These are phyloP conservation scores for Stichodactyla helianthus DNA, from an alignment of 64 coral and sea anemone species.

Conservation along the genomic window DNA sequence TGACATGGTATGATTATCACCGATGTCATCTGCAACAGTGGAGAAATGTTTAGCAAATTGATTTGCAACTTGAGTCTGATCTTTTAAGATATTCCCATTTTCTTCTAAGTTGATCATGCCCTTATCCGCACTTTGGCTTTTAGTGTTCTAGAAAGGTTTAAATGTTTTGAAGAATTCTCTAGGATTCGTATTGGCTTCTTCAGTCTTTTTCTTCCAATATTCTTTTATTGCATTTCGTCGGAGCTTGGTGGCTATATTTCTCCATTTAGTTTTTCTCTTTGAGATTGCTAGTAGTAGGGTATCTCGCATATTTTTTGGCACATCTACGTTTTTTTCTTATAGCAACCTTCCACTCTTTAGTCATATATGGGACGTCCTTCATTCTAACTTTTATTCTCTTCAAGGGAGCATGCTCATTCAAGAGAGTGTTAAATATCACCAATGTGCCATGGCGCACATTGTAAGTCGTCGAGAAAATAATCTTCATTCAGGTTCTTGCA, in stretches of 20 bases:
- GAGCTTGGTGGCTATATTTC: not conserved
- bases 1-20: not conserved
- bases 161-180: conserved; percentile 8
- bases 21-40: not conserved
- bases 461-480: not conserved
- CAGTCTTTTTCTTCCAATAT: conserved; percentile 20
- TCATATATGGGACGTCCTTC: not conserved
- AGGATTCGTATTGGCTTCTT: not conserved
- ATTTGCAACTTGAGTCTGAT: not conserved
- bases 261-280: conserved; percentile 2
- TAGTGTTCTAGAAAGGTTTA: not conserved
- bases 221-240: conserved; percentile 19
- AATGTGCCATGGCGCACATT: too few species aligned
- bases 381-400: not conserved
- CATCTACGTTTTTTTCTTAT: conserved; percentile 8
- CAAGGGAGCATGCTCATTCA: too few species aligned
- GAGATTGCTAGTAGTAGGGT: not conserved
- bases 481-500: conserved; percentile 19
- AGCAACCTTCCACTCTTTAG: not conserved
- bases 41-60: not conserved
- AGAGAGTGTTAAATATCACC: too few species aligned
- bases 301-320: not conserved
- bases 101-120: not conserved
- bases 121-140: not conserved
- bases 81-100: not conserved